Evolutionary conservation across 2,113 vertebrate species (phyloP).

Genomic region (Oryzias celebensis): DNA sequence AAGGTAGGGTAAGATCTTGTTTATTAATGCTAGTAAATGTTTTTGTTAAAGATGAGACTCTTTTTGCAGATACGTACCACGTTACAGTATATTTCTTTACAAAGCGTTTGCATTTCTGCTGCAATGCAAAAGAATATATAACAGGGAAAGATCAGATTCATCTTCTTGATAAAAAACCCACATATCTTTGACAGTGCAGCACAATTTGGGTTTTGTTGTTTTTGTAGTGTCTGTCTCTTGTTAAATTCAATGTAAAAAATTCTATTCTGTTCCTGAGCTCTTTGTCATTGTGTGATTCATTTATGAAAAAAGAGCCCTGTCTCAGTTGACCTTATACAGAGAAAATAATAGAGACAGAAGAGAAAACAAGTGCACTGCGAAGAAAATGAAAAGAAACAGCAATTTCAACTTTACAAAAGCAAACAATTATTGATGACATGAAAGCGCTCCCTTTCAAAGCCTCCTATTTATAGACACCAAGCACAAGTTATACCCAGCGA

Average conservation of each 20-base stretch:
- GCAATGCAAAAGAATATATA: neutral
- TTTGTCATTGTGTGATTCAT: constrained; percentile 31
- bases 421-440: constrained; percentile 52
- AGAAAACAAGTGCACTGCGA: constrained; percentile 18
- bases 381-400: constrained; percentile 24
- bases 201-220: constrained; percentile 7
- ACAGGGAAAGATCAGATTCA: neutral
- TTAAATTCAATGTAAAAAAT: constrained; percentile 17
- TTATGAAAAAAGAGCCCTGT: constrained; percentile 24
- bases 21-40: no score
- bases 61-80: no score
- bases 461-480: constrained; percentile 47
- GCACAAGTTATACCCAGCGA: constrained; percentile 36
- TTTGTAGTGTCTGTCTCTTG: neutral
- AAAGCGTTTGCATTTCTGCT: neutral
- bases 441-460: constrained; percentile 42
- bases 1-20: no score
- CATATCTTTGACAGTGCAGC: neutral
- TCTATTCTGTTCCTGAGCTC: constrained; percentile 11
- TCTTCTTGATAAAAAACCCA: constrained; percentile 14
- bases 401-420: constrained; percentile 48
- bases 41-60: no score
- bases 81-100: no score
- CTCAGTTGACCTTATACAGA: constrained; percentile 24
- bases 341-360: constrained; percentile 17